phyloP scores from a whole-genome alignment of 1,140 invertebrate genomes.

The Drosophila melanica region DNA sequence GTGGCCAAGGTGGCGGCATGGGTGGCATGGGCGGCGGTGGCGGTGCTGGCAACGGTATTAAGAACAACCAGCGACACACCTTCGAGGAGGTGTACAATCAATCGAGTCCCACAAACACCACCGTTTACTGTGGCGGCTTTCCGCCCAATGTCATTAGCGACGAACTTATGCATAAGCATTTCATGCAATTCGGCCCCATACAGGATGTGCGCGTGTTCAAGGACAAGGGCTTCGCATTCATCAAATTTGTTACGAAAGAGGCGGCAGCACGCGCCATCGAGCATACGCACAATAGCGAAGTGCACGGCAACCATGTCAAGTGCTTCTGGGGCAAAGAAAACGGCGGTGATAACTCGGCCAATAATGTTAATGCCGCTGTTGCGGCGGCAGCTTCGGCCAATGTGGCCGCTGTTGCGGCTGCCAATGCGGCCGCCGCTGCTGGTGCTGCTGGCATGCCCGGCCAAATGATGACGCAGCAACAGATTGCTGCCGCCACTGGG shows the following conservation, averaged over 20 bases:
- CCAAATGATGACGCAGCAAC: conserved; percentile 79
- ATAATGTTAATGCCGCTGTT: conserved; percentile 73
- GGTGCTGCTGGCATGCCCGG: conserved; percentile 71
- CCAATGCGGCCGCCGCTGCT: conserved; percentile 69
- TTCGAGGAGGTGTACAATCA: conserved; percentile 96
- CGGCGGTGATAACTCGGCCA: conserved; percentile 79
- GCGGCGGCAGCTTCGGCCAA: conserved; percentile 72
- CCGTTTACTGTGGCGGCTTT: conserved; percentile 99
- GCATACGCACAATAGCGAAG: conserved; percentile 97
- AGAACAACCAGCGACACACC: conserved; percentile 86
- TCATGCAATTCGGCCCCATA: conserved; percentile 96
- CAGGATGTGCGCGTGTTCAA: conserved; percentile 99
- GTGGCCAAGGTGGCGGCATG: conserved; percentile 79
- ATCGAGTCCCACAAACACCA: conserved; percentile 99
- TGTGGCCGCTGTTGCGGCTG: conserved; percentile 73
- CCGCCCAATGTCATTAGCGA: conserved; percentile 96
- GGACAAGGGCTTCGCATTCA: conserved; percentile 99
- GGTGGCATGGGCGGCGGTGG: conserved; percentile 54
- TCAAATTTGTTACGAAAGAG: conserved; percentile 99
- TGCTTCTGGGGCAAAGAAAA: conserved; percentile 99
- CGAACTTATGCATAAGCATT: conserved; percentile 97
- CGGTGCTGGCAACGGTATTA: conserved; percentile 70
- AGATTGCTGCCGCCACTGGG: conserved; percentile 73
- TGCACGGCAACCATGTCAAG: conserved; percentile 97
- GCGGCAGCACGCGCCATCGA: conserved; percentile 98